phyloP scores from a whole-genome alignment of 2,797 vertebrate species.

The Anguilla anguilla region DNA sequence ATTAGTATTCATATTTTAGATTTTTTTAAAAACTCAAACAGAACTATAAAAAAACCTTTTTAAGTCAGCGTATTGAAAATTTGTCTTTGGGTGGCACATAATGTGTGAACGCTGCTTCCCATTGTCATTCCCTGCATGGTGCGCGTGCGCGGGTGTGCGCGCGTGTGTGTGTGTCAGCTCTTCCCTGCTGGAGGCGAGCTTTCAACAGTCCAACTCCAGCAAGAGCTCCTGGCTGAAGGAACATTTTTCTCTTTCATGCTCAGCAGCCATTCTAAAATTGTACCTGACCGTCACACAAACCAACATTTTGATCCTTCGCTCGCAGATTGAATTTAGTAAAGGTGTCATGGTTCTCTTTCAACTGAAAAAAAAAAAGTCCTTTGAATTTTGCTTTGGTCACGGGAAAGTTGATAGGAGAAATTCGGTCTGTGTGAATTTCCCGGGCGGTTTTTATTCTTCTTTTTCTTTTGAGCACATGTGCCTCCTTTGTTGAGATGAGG shows the following conservation, averaged over 20 bases:
- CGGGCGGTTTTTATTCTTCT: neutral
- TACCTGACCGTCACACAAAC: neutral
- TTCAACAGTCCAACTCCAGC: neutral
- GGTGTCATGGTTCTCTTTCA: slow-evolving; percentile 4
- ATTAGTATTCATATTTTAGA: neutral
- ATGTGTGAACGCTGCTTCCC: neutral
- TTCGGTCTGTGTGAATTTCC: neutral
- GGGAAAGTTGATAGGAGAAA: neutral
- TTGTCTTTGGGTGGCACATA: neutral
- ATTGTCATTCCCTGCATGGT: neutral
- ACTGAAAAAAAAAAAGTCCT: neutral
- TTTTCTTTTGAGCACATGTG: neutral
- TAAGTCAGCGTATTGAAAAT: neutral
- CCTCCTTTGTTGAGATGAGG: neutral
- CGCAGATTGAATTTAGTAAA: slow-evolving; percentile 9
- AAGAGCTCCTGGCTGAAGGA: neutral
- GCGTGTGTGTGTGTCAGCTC: neutral
- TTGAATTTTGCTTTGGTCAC: neutral
- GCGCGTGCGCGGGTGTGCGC: neutral
- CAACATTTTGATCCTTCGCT: neutral
- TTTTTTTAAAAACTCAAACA: neutral
- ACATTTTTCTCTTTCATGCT: slow-evolving; percentile 11
- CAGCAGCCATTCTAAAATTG: neutral
- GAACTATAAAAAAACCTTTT: neutral
- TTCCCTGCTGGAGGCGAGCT: neutral